A percentile compares a stretch with the other conserved stretches of the same genome.
These are phyloP conservation scores for Barnardius zonarius DNA, from an alignment of 2,113 vertebrate species.

Conservation along the genomic window DNA sequence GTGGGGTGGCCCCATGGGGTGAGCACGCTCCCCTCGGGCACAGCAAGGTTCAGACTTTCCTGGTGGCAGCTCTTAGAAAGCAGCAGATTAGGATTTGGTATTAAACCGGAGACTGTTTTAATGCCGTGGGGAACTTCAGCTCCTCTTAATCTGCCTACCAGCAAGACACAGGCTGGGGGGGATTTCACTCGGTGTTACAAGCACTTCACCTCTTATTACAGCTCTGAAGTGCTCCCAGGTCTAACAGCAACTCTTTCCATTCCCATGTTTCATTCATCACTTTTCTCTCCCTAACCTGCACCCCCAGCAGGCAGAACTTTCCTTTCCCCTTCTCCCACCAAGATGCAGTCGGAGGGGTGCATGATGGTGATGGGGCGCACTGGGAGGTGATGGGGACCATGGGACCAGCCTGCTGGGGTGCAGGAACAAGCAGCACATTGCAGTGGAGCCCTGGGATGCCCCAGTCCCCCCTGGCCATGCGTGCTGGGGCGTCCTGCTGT, in stretches of 20 bases:
- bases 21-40: accelerated
- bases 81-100: background rate
- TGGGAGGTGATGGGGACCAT: accelerated
- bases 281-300: background rate
- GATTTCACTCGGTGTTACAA: background rate
- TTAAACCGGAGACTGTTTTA: background rate
- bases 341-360: background rate
- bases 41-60: background rate
- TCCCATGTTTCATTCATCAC: background rate
- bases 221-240: background rate
- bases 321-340: background rate
- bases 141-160: background rate
- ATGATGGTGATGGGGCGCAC: accelerated
- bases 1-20: background rate
- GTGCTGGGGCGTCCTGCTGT: background rate
- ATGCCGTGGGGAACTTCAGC: background rate
- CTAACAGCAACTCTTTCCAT: background rate
- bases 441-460: background rate
- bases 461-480: accelerated
- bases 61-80: accelerated
- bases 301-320: too few relatives aligned
- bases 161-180: background rate
- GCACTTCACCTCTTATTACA: background rate
- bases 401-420: accelerated
- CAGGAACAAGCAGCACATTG: background rate